Evolutionary conservation across 2,797 vertebrate species (phyloP).

Genomic region (Bucorvus abyssinicus): DNA sequence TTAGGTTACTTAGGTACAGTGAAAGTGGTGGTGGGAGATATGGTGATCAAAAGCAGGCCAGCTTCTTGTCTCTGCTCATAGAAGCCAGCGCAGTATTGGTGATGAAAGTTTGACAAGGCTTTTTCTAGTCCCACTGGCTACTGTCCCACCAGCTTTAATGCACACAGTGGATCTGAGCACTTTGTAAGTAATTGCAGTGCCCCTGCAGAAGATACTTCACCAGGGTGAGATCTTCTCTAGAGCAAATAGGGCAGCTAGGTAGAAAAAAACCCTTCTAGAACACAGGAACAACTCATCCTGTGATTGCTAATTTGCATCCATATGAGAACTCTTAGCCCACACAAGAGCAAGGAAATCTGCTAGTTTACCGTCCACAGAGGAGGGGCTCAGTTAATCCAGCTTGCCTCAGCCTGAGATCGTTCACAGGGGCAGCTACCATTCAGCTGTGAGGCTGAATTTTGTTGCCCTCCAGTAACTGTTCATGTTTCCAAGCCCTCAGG

Average conservation of each 20-base stretch:
- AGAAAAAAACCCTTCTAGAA: background rate
- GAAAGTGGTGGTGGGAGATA: background rate
- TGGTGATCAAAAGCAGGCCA: background rate
- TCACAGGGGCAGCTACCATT: background rate
- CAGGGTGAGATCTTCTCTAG: background rate
- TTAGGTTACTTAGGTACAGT: background rate
- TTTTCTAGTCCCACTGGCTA: background rate
- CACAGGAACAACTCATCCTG: background rate
- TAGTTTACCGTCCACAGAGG: background rate
- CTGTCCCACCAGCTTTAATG: background rate
- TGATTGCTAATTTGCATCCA: background rate
- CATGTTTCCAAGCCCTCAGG: background rate
- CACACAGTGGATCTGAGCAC: accelerated
- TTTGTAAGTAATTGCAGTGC: background rate
- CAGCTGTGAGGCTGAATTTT: background rate
- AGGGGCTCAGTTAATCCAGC: background rate
- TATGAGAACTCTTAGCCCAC: background rate
- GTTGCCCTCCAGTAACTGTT: background rate
- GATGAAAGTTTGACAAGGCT: background rate
- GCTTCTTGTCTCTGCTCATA: background rate
- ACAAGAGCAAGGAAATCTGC: background rate
- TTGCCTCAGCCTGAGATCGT: background rate
- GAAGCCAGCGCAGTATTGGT: background rate
- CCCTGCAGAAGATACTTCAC: background rate
- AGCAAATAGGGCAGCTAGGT: background rate